Conservation (phyloP, 2,888 invertebrate genomes). For the Caenorhabditis becei region DNA sequence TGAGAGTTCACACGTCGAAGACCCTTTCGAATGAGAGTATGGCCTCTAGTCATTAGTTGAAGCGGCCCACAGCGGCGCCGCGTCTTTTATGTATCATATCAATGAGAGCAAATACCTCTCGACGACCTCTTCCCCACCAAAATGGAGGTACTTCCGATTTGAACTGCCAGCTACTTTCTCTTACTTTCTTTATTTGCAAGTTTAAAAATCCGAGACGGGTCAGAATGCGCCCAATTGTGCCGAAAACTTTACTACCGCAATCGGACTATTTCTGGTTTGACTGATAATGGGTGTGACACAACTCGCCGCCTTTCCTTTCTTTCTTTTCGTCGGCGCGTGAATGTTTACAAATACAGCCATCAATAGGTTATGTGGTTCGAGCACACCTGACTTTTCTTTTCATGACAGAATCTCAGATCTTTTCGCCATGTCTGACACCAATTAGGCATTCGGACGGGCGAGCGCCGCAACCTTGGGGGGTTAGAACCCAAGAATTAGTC, state of each 20-base stretch:
- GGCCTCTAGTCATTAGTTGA: slow-evolving; percentile 31
- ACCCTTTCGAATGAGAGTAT: slow-evolving; percentile 1
- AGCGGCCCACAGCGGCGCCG: slow-evolving; percentile 35
- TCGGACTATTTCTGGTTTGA: slow-evolving; percentile 1
- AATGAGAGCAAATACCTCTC: slow-evolving; percentile 42
- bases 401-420: neutral
- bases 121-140: slow-evolving; percentile 22
- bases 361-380: neutral
- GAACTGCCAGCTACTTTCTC: neutral
- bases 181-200: neutral
- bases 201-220: too few relatives aligned
- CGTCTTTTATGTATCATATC: slow-evolving; percentile 55
- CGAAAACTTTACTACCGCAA: neutral
- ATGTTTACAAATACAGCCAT: slow-evolving; percentile 35
- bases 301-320: slow-evolving; percentile 11
- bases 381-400: neutral
- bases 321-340: slow-evolving; percentile 23
- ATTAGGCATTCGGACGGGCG: too few relatives aligned
- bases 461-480: slow-evolving; percentile 51
- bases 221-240: neutral
- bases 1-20: slow-evolving; percentile 21
- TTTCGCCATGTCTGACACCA: slow-evolving; percentile 21
- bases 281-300: slow-evolving; percentile 9
- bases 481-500: slow-evolving; percentile 11
- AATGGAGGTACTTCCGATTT: slow-evolving; percentile 18